Conservation (phyloP, 2,888 invertebrate species). For the Agrochola litura region DNA sequence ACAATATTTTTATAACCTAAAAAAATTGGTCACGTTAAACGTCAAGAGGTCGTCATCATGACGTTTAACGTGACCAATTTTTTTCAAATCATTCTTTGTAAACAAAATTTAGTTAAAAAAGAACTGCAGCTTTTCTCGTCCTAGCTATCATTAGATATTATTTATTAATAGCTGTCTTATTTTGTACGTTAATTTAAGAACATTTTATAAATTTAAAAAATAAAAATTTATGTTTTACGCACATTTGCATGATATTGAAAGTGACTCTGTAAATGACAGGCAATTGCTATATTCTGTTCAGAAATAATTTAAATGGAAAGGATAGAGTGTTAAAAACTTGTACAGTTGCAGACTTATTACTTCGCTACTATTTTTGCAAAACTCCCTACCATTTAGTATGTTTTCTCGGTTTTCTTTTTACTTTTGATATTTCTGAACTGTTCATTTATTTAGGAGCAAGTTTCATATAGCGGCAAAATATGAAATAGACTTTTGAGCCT, state of each 20-base stretch:
- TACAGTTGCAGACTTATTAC: not conserved
- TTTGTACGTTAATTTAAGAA: not conserved
- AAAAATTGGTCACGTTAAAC: constrained; percentile 19
- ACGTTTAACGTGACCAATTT: not conserved
- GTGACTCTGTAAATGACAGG: not conserved
- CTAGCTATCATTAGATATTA: not conserved
- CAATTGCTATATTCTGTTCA: not conserved
- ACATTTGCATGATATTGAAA: not conserved
- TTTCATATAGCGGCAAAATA: not conserved
- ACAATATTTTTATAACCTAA: constrained; percentile 38
- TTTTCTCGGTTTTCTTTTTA: not conserved
- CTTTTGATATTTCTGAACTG: not conserved
- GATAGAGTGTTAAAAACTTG: not conserved
- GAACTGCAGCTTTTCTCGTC: not conserved
- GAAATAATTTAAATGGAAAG: not conserved
- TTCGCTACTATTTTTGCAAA: not conserved
- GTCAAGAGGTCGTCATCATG: constrained; percentile 24
- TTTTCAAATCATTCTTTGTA: constrained; percentile 5
- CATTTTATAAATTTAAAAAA: too few species aligned
- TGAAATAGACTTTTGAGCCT: not conserved
- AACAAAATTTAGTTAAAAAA: too few species aligned
- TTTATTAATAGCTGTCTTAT: not conserved
- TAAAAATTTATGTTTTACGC: not conserved
- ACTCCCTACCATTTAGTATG: not conserved
- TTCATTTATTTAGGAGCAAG: not conserved